These are phyloP conservation scores for Charanyca ferruginea DNA, from an alignment of 2,888 invertebrate genomes.

Conservation along the genomic window DNA sequence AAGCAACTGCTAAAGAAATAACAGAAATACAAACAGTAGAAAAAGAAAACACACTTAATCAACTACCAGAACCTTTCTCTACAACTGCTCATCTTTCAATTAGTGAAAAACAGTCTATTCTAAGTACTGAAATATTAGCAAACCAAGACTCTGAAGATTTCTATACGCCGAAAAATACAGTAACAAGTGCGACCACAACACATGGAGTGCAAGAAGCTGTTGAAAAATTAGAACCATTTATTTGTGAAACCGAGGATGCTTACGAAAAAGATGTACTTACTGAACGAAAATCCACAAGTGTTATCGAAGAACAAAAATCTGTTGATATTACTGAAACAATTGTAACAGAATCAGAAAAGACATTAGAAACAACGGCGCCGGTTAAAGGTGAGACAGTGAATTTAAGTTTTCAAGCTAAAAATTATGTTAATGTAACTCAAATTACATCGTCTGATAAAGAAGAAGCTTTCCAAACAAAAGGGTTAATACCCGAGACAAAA, in stretches of 20 bases:
- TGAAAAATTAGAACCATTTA: slow-evolving; percentile 73
- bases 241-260: slow-evolving; percentile 72
- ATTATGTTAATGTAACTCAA: slow-evolving; percentile 81
- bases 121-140: slow-evolving; percentile 83
- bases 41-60: slow-evolving; percentile 78
- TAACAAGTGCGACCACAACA: slow-evolving; percentile 70
- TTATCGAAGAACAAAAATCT: slow-evolving; percentile 76
- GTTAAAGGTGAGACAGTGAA: slow-evolving; percentile 69
- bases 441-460: slow-evolving; percentile 84
- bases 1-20: slow-evolving; percentile 80
- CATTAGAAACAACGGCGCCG: slow-evolving; percentile 58
- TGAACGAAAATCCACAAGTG: slow-evolving; percentile 63
- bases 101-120: slow-evolving; percentile 80
- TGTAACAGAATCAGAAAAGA: slow-evolving; percentile 74
- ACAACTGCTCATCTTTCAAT: slow-evolving; percentile 74
- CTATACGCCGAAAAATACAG: slow-evolving; percentile 60
- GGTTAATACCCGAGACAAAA: slow-evolving; percentile 65
- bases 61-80: slow-evolving; percentile 64
- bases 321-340: slow-evolving; percentile 78
- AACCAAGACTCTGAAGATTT: slow-evolving; percentile 84
- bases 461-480: slow-evolving; percentile 62
- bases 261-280: slow-evolving; percentile 60
- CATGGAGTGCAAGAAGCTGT: slow-evolving; percentile 78
- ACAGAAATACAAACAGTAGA: slow-evolving; percentile 82
- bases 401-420: slow-evolving; percentile 80